Conservation (phyloP, 2,797 vertebrate genomes). For the Myiotriccus ornatus region DNA sequence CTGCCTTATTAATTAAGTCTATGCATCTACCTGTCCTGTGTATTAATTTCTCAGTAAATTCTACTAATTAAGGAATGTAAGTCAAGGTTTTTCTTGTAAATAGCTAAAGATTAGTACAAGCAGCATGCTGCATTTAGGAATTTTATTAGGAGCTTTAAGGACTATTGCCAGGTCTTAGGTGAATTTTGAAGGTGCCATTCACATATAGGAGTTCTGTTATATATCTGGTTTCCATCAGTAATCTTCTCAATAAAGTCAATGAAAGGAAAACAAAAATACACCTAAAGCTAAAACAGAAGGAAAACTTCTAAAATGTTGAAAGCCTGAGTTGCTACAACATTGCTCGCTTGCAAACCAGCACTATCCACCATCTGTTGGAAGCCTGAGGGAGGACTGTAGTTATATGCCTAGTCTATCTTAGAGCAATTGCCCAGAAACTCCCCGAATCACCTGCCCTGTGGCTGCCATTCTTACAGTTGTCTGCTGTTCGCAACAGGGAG, state of each 20-base stretch:
- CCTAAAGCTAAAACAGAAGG: not conserved
- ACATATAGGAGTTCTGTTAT: not conserved
- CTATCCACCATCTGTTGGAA: not conserved
- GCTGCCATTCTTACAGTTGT: not conserved
- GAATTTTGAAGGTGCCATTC: not conserved
- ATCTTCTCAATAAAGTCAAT: not conserved
- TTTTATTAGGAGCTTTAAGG: not conserved
- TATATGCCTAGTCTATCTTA: not conserved
- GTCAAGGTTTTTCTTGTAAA: not conserved
- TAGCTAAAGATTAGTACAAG: not conserved
- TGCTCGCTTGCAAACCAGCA: not conserved
- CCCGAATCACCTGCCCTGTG: not conserved
- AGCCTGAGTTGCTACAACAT: not conserved
- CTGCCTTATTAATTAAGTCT: not conserved
- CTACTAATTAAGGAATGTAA: not conserved
- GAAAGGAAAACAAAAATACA: not conserved
- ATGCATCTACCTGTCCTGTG: not conserved
- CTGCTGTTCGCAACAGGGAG: not conserved
- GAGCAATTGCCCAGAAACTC: not conserved
- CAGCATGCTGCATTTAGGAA: not conserved
- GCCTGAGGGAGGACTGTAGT: accelerated
- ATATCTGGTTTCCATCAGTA: not conserved
- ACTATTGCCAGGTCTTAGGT: not conserved
- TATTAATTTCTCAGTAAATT: not conserved
- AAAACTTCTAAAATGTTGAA: not conserved